Evolutionary conservation across 1,140 invertebrate species (phyloP).

Genomic region (Drosophila carrolli): DNA sequence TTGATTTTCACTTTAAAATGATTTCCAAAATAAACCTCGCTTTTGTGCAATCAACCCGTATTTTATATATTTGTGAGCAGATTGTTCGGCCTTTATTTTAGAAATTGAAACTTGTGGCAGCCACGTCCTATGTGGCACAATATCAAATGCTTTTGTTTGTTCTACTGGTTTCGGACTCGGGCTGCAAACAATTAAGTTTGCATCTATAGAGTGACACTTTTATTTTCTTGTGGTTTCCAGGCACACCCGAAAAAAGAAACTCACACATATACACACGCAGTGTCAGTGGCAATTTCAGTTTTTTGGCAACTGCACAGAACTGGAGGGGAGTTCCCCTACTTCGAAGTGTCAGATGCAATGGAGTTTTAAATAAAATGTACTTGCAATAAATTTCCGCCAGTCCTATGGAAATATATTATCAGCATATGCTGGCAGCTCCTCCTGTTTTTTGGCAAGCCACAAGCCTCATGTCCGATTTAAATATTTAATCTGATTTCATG

Average conservation of each 20-base stretch:
- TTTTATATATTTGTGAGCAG: constrained; percentile 13
- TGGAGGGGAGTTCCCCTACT: constrained; percentile 9
- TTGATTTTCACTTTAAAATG: constrained; percentile 19
- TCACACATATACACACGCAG: constrained; percentile 4
- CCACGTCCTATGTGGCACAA: constrained; percentile 17
- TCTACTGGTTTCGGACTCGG: constrained; percentile 31
- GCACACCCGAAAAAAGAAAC: constrained; percentile 20
- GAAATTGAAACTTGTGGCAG: constrained; percentile 48
- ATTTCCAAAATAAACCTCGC: constrained; percentile 9
- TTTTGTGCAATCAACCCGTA: constrained; percentile 26
- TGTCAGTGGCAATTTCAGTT: constrained; percentile 49
- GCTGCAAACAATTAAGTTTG: constrained; percentile 73
- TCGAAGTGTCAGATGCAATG: constrained; percentile 63
- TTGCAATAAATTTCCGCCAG: constrained; percentile 74
- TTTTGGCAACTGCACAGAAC: constrained; percentile 54
- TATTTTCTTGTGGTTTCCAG: constrained; percentile 65
- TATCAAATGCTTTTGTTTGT: constrained; percentile 49
- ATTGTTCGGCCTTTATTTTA: constrained; percentile 32
- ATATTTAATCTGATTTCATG: constrained; percentile 82
- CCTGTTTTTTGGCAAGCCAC: constrained; percentile 57
- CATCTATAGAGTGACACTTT: constrained; percentile 68
- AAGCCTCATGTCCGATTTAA: constrained; percentile 68
- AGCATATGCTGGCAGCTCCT: constrained; percentile 18
- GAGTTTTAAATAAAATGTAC: constrained; percentile 79
- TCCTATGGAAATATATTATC: constrained; percentile 42